Evolutionary conservation across 2,888 invertebrate genomes (phyloP), one percentile per base, ranked within the genome.

Genomic region (Xanthorhoe designata): DNA sequence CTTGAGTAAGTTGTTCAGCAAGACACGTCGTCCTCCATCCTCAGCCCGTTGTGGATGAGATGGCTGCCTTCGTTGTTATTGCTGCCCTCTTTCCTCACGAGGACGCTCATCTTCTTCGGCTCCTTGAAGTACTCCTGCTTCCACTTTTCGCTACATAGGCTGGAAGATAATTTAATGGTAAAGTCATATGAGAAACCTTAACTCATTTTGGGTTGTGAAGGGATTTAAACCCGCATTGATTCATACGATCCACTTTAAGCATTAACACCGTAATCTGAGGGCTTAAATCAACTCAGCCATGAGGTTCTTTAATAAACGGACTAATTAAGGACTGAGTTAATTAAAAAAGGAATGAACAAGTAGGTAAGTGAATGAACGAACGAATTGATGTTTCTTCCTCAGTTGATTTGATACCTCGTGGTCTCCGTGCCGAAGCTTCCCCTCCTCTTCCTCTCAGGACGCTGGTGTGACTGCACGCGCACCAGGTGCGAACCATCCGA

Each of bases 401-500:
- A n/a, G n/a, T n/a, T n/a, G n/a, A n/a, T 24, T 24, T 24, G 24
- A 38, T 32, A 65, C 65, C 65, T 65, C 17, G 56, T 84, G 4
- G 84, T 82, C 62, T 90, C 89, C 0, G 86, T 80, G 0, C 80
- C 82, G 49, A 80, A 87, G 75, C 89, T 89, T 76, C 74, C 76
- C 15, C 83, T 71, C 0, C 84, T 67, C 18, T 79, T 81, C n/a
- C 72, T 73, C 18, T 63, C 62, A 10, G 55, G 4, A 9, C 53
- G n/a, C 42, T 15, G 67, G 42, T 52, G 51, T 0, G 91, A 92
- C 18, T 90, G 84, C 2, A 93, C 88, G 24, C 92, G 80, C 9
- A 94, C 91, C 19, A 94, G 83, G 60, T 92, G 91, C 0, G 89
- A 83, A 2, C 90, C 94, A 4, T 94, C 91, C 0, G 91, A 84